These are phyloP conservation scores for Acanthis flammea DNA, from an alignment of 2,797 vertebrate species.

Conservation along the genomic window DNA sequence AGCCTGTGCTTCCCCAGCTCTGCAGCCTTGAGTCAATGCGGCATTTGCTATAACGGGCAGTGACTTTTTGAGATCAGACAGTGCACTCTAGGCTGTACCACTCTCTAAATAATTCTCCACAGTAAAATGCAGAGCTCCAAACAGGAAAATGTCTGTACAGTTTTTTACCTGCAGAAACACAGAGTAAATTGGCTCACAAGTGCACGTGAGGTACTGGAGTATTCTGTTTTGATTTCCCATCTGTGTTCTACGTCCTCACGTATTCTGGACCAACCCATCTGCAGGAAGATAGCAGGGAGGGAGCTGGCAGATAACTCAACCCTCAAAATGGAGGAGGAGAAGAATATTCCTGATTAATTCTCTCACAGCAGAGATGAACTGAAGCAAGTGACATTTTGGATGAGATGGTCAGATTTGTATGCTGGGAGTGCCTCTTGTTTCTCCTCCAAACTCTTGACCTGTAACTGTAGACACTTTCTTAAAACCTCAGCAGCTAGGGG, in stretches of 20 bases:
- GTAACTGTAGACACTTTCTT: not conserved
- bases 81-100: slow-evolving; percentile 28
- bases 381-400: not conserved
- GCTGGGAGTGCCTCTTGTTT: not conserved
- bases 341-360: slow-evolving; percentile 65
- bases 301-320: slow-evolving; percentile 36
- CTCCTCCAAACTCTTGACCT: not conserved
- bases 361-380: slow-evolving; percentile 37
- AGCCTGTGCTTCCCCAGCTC: not conserved
- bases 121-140: slow-evolving; percentile 10
- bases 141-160: not conserved
- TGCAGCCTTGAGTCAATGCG: slow-evolving; percentile 34
- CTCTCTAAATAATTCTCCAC: slow-evolving; percentile 67
- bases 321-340: slow-evolving; percentile 47
- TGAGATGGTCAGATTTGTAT: not conserved
- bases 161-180: not conserved
- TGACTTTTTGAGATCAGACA: slow-evolving; percentile 58
- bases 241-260: not conserved
- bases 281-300: slow-evolving; percentile 14
- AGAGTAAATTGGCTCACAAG: not conserved
- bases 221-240: not conserved
- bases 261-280: slow-evolving; percentile 25
- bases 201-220: not conserved
- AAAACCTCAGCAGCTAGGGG: not conserved
- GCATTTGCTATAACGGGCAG: slow-evolving; percentile 56